Conservation (phyloP, 2,888 invertebrate species). For the Aphidius colemani region DNA sequence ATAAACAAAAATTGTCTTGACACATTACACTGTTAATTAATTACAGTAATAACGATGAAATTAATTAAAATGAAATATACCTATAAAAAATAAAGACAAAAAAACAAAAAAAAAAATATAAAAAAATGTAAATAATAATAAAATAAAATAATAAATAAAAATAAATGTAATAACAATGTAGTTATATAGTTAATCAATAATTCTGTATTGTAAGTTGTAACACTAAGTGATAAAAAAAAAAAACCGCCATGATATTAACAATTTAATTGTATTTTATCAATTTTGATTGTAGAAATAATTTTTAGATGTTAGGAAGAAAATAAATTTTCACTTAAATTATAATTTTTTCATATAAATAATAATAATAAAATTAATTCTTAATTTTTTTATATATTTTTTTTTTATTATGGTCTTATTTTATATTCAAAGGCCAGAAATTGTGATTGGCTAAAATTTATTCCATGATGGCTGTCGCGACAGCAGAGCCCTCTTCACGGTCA, state of each 20-base stretch:
- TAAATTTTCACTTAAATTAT: conserved; percentile 13
- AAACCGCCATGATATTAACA: conserved; percentile 3
- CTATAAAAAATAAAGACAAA: conserved; percentile 25
- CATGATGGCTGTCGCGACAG: too few relatives aligned
- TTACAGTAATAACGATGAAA: conserved; percentile 37
- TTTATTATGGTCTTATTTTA: background rate
- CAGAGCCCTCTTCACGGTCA: too few relatives aligned
- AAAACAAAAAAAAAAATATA: conserved; percentile 38
- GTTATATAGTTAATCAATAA: conserved; percentile 9
- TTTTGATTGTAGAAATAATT: conserved; percentile 21
- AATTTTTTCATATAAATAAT: conserved; percentile 1
- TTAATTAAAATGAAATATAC: conserved; percentile 34
- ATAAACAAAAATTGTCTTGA: too few relatives aligned
- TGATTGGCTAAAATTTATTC: too few relatives aligned
- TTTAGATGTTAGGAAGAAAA: conserved; percentile 23
- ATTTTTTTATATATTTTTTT: background rate
- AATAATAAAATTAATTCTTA: background rate
- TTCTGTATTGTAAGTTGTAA: conserved; percentile 21
- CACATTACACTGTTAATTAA: conserved; percentile 46
- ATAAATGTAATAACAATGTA: conserved; percentile 6
- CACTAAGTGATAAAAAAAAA: conserved; percentile 7
- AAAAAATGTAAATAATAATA: conserved; percentile 31
- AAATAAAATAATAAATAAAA: conserved; percentile 28
- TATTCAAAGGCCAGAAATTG: rapidly evolving
- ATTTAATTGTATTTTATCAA: conserved; percentile 27